Evolutionary conservation across 2,888 invertebrate species (phyloP), one percentile per base, ranked within the genome.

Genomic region (Cephus runcator): DNA sequence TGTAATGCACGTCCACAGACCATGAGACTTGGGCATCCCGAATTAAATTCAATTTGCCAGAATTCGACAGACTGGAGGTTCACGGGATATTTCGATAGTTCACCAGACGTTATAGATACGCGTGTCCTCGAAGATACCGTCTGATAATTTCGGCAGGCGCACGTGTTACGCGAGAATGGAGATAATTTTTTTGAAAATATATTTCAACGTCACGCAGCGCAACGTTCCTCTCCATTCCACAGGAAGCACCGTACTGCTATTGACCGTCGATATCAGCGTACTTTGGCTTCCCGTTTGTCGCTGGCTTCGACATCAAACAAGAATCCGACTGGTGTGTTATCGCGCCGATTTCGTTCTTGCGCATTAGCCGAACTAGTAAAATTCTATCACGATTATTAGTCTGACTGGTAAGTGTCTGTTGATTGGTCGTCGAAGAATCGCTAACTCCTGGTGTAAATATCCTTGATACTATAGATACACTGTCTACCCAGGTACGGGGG

Each of bases 1-100:
- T n/a, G 77, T 69, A 68, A 82, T 68, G 36, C 81, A 84, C 34
- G 73, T 78, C 79, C 80, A 79, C 33, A 83, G 76, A 34, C 73
- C 78, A 69, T 75, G 81, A 4, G 78, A 69, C 35, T 77, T 79
- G 69, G 78, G 71, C 34, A 75, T 31, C 11, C n/a, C 4, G 56
- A 56, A 56, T 23, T 23, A 23, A 1, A 56, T 15, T 56, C 0
- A 56, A 23, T 56, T 56, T 23, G 0, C 56, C 23, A 9, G 23
- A 56, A 56, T 56, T 23, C 56, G 9, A 9, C 56, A 23, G 23
- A 23, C 23, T 23, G 23, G 2, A 23, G 23, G 1, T 23, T 23
- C 56, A 9, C 23, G 56, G 56, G 23, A 23, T 23, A 56, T 56
- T 2, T 56, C 9, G 1, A 56, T 9, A 23, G 2, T 23, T 23